phyloP scores from a whole-genome alignment of 2,888 invertebrate genomes.

The Epicampocera succincta region DNA sequence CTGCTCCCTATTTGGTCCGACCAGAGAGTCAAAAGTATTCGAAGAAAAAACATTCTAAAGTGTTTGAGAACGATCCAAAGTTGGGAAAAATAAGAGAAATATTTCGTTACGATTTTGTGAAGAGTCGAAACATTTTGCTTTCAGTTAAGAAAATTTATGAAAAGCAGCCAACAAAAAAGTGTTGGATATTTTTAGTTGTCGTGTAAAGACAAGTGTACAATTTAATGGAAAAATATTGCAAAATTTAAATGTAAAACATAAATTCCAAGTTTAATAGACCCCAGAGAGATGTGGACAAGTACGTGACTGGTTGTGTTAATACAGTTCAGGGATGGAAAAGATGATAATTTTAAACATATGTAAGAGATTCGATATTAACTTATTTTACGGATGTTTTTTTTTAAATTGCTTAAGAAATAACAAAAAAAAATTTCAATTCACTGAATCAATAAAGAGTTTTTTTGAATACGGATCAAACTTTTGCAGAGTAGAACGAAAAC shows the following conservation, averaged over 20 bases:
- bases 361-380: too few relatives aligned
- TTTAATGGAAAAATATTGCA: conserved; percentile 24
- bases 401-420: too few relatives aligned
- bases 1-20: neutral
- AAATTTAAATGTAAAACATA: conserved; percentile 46
- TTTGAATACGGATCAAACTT: too few relatives aligned
- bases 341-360: neutral
- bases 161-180: conserved; percentile 41
- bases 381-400: too few relatives aligned
- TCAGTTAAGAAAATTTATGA: conserved; percentile 21
- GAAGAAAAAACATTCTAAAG: neutral
- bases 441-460: too few relatives aligned
- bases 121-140: conserved; percentile 16
- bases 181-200: conserved; percentile 13
- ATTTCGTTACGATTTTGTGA: conserved; percentile 2
- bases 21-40: neutral
- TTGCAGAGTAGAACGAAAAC: too few relatives aligned
- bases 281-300: conserved; percentile 27
- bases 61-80: neutral
- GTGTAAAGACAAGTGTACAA: conserved; percentile 21
- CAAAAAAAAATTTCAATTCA: too few relatives aligned
- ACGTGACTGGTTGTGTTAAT: conserved; percentile 47
- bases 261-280: conserved; percentile 40
- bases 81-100: conserved; percentile 25
- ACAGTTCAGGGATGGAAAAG: conserved; percentile 18